These are phyloP conservation scores for Sminthurides bifidus DNA, from an alignment of 1,140 invertebrate genomes.

Conservation along the genomic window DNA sequence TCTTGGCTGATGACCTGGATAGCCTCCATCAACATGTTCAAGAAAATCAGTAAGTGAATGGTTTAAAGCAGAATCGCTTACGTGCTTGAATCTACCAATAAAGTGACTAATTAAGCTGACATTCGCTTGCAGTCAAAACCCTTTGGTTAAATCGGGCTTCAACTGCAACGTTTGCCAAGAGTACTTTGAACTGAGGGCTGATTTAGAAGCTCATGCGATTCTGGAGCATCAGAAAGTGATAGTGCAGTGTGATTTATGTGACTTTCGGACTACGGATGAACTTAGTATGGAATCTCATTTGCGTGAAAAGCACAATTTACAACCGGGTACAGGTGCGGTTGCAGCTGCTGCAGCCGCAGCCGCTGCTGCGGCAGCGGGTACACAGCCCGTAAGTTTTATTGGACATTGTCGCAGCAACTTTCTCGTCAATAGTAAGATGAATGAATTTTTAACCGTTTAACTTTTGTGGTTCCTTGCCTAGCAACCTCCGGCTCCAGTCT, in stretches of 20 bases:
- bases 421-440: too few species aligned
- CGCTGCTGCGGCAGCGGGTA: slow-evolving; percentile 22
- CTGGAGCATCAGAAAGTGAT: slow-evolving; percentile 35
- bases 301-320: slow-evolving; percentile 33
- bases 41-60: slow-evolving; percentile 43
- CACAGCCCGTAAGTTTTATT: slow-evolving; percentile 11
- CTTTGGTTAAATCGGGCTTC: slow-evolving; percentile 32
- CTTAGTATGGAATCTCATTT: slow-evolving; percentile 32
- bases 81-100: too few species aligned
- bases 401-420: neutral
- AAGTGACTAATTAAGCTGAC: neutral
- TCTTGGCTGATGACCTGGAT: slow-evolving; percentile 63
- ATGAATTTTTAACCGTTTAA: too few species aligned
- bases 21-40: slow-evolving; percentile 61
- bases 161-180: slow-evolving; percentile 35
- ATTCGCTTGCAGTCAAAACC: slow-evolving; percentile 31
- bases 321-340: slow-evolving; percentile 36
- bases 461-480: too few species aligned
- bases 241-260: slow-evolving; percentile 36
- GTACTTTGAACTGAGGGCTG: slow-evolving; percentile 34
- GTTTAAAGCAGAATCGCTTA: too few species aligned
- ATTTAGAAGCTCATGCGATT: slow-evolving; percentile 36
- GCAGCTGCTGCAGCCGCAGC: slow-evolving; percentile 29
- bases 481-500: too few species aligned
- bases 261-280: slow-evolving; percentile 33